Conservation (phyloP, 2,888 invertebrate genomes). For the Drosophila setosimentum region DNA sequence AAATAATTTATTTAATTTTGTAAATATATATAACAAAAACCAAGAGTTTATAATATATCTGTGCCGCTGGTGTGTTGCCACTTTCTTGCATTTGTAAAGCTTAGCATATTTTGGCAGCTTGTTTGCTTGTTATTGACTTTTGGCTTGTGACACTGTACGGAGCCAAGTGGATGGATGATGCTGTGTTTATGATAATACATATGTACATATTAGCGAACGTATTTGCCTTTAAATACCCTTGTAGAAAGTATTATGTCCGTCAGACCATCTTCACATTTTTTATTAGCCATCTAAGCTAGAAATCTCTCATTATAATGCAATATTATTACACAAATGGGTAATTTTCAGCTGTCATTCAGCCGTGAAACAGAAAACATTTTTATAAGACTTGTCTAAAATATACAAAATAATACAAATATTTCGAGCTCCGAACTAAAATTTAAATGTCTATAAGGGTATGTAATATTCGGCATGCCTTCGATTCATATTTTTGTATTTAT, state of each 20-base stretch:
- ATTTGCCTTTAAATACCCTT: background rate
- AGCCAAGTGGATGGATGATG: slow-evolving; percentile 33
- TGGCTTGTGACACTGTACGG: slow-evolving; percentile 40
- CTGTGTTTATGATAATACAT: slow-evolving; percentile 8
- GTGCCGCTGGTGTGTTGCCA: background rate
- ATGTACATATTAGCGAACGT: background rate
- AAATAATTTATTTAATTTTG: background rate
- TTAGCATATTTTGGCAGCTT: background rate
- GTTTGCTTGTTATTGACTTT: background rate
- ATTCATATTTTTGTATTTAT: background rate
- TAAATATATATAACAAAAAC: background rate
- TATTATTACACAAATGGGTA: too few relatives aligned
- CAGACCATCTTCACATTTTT: background rate
- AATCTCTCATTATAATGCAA: too few relatives aligned
- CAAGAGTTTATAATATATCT: background rate
- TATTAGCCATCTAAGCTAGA: background rate
- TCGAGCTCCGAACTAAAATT: background rate
- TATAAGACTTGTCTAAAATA: too few relatives aligned
- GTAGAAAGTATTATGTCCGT: background rate
- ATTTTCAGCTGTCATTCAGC: too few relatives aligned
- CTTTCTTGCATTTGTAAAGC: background rate
- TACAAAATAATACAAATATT: background rate
- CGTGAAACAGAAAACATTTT: too few relatives aligned
- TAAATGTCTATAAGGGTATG: background rate
- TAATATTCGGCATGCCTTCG: background rate